Percentiles rank a stretch among this genome's conserved stretches.
These are phyloP conservation scores for Cosmia pyralina DNA, from an alignment of 2,888 invertebrate species.

Conservation along the genomic window DNA sequence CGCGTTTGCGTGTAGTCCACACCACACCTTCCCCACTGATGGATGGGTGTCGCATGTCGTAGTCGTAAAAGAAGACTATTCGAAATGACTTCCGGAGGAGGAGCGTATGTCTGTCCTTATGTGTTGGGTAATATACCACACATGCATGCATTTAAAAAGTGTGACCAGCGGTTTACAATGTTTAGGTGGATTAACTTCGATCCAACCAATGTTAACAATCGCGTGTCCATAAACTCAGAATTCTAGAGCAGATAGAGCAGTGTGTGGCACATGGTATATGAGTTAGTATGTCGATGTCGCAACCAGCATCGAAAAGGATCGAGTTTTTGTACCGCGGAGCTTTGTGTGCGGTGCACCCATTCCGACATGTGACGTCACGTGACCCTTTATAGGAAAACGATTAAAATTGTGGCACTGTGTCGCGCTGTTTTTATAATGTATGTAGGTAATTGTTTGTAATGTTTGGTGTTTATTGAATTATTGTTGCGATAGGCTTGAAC, in stretches of 20 bases:
- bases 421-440: slow-evolving; percentile 1
- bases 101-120: too few species aligned
- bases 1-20: background rate
- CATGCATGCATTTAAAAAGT: too few species aligned
- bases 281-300: slow-evolving; percentile 11
- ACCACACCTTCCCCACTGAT: background rate
- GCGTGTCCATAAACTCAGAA: too few species aligned
- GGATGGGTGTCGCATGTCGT: too few species aligned
- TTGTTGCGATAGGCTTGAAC: slow-evolving; percentile 1
- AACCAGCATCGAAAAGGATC: slow-evolving; percentile 5
- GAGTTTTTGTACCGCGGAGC: slow-evolving; percentile 30
- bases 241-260: background rate
- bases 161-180: too few species aligned
- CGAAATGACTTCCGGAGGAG: background rate
- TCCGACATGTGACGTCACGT: slow-evolving; percentile 34
- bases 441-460: slow-evolving; percentile 11
- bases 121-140: too few species aligned
- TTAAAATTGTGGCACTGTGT: slow-evolving; percentile 8
- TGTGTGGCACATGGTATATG: too few species aligned
- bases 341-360: slow-evolving; percentile 43
- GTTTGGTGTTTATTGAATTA: slow-evolving; percentile 16
- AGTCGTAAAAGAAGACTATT: too few species aligned
- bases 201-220: too few species aligned
- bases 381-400: slow-evolving; percentile 21
- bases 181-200: too few species aligned